Base-by-base conservation (phyloP, 1,140 invertebrate species). In the Hyles vespertilio region DNA sequence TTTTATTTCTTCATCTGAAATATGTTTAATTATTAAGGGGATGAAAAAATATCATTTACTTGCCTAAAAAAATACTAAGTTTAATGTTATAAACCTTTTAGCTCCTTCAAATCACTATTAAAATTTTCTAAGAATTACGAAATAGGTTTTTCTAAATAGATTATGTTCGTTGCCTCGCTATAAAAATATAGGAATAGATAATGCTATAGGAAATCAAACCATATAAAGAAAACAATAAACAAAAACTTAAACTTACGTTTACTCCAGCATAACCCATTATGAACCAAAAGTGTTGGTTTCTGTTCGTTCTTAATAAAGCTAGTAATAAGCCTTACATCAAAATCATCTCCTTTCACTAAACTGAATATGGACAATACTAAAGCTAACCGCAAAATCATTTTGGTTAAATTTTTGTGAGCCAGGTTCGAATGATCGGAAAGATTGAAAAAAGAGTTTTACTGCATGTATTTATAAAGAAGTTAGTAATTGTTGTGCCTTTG, bases 231-330 rank as follows among this genome's bases (percentile, higher is more conserved):
- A 22, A 22, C 22, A 22, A 22, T 22, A 22, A 22, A 22, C 22
- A 22, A 22, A 22, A 22, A 22, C 22, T 22, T 22, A 1, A 22
- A 61, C 44, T 54, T 59, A 85, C 82, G 56, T 32, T 59, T 66
- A 3, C 54, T 59, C 80, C 82, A 85, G 58, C 79, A 81, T 34
- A 79, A 61, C 53, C 66, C 58, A 32, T 55, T 54, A 33, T 61
- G 67, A 9, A 75, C 60, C 10, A 83, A 56, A 61, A 61, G 55
- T 0, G 77, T 81, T 1, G 79, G 67, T 57, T 64, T 72, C 4
- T 63, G 50, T 66, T 85, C 82, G 54, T 85, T 83, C 46, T 60
- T 32, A 11, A 83, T 58, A 45, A 61, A 85, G 11, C 62, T 59
- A 62, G 61, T 70, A 12, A 85, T 63, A 56, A 83, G 79, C 62